Percentiles rank a stretch among this genome's conserved stretches.
Evolutionary conservation across 2,113 vertebrate genomes (phyloP).

Genomic region (Heterotis niloticus): DNA sequence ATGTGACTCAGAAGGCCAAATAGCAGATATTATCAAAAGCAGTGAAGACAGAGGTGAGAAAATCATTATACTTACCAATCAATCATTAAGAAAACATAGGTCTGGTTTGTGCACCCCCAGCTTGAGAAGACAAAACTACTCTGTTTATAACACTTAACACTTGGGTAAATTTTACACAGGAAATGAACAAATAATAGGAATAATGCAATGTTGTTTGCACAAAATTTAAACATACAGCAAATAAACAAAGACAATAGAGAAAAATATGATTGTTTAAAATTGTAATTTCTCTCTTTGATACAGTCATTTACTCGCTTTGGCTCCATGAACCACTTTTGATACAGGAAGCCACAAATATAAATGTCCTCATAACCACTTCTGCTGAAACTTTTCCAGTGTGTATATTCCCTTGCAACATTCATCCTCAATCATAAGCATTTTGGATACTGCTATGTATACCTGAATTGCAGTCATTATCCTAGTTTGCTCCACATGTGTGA

Average conservation of each 20-base stretch:
- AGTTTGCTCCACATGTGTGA: neutral
- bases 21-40: neutral
- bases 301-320: no score
- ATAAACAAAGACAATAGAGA: no score
- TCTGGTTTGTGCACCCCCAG: conserved; percentile 48
- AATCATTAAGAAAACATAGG: conserved; percentile 52
- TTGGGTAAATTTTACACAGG: no score
- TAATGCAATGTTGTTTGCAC: no score
- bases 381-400: neutral
- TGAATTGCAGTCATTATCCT: neutral
- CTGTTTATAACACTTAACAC: neutral
- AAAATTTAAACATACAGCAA: no score
- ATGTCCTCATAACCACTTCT: neutral
- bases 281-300: no score
- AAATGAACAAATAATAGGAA: no score
- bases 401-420: neutral
- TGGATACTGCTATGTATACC: neutral
- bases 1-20: neutral
- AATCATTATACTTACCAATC: conserved; percentile 59
- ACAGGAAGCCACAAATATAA: neutral
- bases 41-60: neutral
- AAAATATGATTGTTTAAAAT: no score
- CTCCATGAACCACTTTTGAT: neutral
- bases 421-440: neutral
- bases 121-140: conserved; percentile 38